A percentile compares a stretch with the other conserved stretches of the same genome.
Conservation (phyloP, 2,888 invertebrate genomes). For the Leptopilina drosophilae region DNA sequence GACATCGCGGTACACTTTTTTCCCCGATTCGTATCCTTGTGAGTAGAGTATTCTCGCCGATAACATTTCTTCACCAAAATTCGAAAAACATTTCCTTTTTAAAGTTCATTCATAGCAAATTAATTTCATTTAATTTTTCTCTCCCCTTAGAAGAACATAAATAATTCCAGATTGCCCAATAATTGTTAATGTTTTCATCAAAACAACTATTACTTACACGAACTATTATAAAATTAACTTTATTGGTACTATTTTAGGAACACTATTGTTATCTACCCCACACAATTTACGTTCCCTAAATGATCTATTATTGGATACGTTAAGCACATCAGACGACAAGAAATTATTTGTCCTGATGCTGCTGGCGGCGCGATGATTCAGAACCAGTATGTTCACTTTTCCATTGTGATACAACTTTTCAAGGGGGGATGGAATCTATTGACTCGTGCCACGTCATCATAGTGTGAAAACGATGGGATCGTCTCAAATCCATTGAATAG, state of each 20-base stretch:
- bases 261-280: constrained; percentile 3
- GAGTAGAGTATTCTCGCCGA: too few species aligned
- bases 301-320: constrained; percentile 18
- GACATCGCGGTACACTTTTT: too few species aligned
- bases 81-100: too few species aligned
- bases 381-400: constrained; percentile 32
- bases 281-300: constrained; percentile 19
- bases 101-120: too few species aligned
- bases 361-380: not conserved
- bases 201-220: too few species aligned
- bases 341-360: constrained; percentile 2
- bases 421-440: not conserved
- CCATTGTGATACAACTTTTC: not conserved
- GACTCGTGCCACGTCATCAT: constrained; percentile 35
- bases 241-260: not conserved
- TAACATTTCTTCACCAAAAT: too few species aligned
- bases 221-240: too few species aligned
- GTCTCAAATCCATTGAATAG: constrained; percentile 5
- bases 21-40: too few species aligned
- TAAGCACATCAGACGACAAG: constrained; percentile 14
- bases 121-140: too few species aligned
- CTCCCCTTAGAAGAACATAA: too few species aligned
- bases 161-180: too few species aligned
- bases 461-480: constrained; percentile 28
- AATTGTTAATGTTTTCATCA: too few species aligned